Evolutionary conservation across 1,140 invertebrate species (phyloP).

Genomic region (Drosophila ohnishii): DNA sequence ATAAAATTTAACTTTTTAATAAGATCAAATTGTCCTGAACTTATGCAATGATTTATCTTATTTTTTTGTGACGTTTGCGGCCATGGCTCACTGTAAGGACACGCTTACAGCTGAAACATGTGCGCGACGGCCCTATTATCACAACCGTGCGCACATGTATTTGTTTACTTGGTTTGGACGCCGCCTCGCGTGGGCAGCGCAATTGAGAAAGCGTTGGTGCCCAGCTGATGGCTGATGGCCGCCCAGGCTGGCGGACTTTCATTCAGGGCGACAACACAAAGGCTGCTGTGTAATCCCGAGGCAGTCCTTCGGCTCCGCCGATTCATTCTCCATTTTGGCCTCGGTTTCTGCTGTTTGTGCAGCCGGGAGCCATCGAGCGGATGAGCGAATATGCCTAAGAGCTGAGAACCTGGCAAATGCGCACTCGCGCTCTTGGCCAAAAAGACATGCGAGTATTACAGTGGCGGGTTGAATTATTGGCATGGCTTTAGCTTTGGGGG

Average conservation of each 20-base stretch:
- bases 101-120: constrained; percentile 70
- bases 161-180: constrained; percentile 75
- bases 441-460: constrained; percentile 51
- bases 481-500: not conserved
- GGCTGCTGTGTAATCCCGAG: constrained; percentile 28
- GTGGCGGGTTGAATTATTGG: constrained; percentile 13
- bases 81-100: constrained; percentile 60
- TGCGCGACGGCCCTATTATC: constrained; percentile 60
- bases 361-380: constrained; percentile 41
- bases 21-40: constrained; percentile 11
- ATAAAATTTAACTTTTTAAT: constrained; percentile 1
- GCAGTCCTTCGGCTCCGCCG: constrained; percentile 28
- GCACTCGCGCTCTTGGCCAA: constrained; percentile 61
- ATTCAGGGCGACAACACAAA: constrained; percentile 72
- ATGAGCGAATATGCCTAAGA: constrained; percentile 44
- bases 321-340: constrained; percentile 33
- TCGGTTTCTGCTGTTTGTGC: constrained; percentile 41
- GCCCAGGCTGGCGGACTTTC: constrained; percentile 61
- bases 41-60: not conserved
- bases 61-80: constrained; percentile 15
- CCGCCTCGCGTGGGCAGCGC: constrained; percentile 58
- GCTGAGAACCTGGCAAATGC: constrained; percentile 66
- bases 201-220: constrained; percentile 74
- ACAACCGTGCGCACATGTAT: constrained; percentile 69
- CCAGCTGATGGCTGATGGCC: constrained; percentile 65